Percentiles rank a stretch among this genome's conserved stretches.
phyloP scores from a whole-genome alignment of 2,888 invertebrate species.

The Hirtodrosophila confusa region DNA sequence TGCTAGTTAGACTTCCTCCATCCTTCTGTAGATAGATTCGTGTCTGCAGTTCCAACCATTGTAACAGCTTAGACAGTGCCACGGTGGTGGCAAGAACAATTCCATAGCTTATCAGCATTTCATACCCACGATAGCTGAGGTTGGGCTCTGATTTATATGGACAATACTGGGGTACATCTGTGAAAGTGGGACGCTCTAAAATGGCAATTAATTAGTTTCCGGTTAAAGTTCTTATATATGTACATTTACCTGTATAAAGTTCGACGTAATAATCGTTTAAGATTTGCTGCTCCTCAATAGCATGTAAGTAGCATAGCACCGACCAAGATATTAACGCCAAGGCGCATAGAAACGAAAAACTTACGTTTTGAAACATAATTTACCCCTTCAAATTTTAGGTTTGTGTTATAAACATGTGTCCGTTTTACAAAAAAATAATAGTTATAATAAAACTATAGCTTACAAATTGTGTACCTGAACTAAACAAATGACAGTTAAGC shows the following conservation, averaged over 20 bases:
- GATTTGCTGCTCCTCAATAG: constrained; percentile 24
- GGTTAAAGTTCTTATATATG: too few relatives aligned
- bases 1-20: neutral
- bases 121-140: constrained; percentile 4
- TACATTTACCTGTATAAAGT: constrained; percentile 53
- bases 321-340: constrained; percentile 64
- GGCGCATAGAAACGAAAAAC: constrained; percentile 54
- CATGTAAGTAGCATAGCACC: constrained; percentile 52
- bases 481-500: neutral
- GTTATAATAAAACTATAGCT: constrained; percentile 14
- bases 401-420: constrained; percentile 10
- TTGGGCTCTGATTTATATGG: neutral
- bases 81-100: constrained; percentile 36
- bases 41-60: constrained; percentile 26
- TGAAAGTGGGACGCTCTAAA: constrained; percentile 32
- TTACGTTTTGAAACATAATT: constrained; percentile 62
- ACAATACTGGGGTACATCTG: constrained; percentile 10
- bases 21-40: neutral
- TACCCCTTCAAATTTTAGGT: constrained; percentile 13
- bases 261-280: constrained; percentile 45
- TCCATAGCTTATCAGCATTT: constrained; percentile 36
- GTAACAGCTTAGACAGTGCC: constrained; percentile 31
- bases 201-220: neutral
- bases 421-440: constrained; percentile 1
- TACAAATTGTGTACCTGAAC: constrained; percentile 3